These are phyloP conservation scores for Charanyca ferruginea DNA, from an alignment of 2,888 invertebrate species.

Conservation along the genomic window DNA sequence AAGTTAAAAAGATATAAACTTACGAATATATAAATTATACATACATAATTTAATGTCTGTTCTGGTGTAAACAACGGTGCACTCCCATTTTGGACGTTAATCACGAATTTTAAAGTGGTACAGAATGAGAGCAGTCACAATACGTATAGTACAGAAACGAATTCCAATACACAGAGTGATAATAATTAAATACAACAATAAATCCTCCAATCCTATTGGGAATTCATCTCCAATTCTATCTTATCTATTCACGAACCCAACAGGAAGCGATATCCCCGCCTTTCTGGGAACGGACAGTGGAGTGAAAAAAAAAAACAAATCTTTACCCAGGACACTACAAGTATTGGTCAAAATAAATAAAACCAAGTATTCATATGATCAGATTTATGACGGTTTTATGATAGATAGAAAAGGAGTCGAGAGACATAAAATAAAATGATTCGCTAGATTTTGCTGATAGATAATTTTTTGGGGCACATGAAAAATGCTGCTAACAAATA, in stretches of 20 bases:
- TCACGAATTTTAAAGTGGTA: slow-evolving; percentile 59
- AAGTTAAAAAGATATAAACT: no score
- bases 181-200: slow-evolving; percentile 21
- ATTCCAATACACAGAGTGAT: slow-evolving; percentile 19
- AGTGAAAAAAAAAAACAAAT: slow-evolving; percentile 43
- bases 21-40: no score
- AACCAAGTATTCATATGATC: slow-evolving; percentile 39
- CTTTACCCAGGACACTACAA: slow-evolving; percentile 27
- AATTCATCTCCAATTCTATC: slow-evolving; percentile 37
- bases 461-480: slow-evolving; percentile 51
- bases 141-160: slow-evolving; percentile 32
- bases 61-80: slow-evolving; percentile 54
- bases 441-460: slow-evolving; percentile 56
- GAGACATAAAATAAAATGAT: slow-evolving; percentile 60
- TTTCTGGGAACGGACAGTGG: slow-evolving; percentile 50
- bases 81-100: slow-evolving; percentile 53
- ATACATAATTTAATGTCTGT: no score
- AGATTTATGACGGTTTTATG: slow-evolving; percentile 61
- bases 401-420: slow-evolving; percentile 49
- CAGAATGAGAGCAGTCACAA: slow-evolving; percentile 48
- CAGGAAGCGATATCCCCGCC: slow-evolving; percentile 51
- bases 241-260: slow-evolving; percentile 40
- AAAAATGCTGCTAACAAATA: slow-evolving; percentile 55
- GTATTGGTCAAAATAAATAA: slow-evolving; percentile 55
- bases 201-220: slow-evolving; percentile 17